Base-by-base conservation (phyloP, 1,140 invertebrate species). In the Limonius californicus region DNA sequence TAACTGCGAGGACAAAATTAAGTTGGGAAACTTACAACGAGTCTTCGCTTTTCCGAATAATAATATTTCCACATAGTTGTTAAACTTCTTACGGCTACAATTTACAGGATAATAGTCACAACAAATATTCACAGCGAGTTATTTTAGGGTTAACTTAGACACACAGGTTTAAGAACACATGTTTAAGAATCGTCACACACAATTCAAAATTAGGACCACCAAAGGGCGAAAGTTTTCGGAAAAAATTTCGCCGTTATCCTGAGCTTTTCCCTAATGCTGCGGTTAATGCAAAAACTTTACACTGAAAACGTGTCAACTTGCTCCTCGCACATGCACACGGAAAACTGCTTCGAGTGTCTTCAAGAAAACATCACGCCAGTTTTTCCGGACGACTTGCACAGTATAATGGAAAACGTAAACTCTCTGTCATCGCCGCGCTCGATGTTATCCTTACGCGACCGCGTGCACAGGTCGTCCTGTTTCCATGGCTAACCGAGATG, bases 401-500 rank as follows among this genome's bases (percentile, higher is more conserved):
- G 23, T 7, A 39, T 39, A 39, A 39, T 21, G 45, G 16, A 50
- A 50, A 50, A 16, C 45, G 42, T 45, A 50, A 50, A 50, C 35
- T 39, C n/a, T 39, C 8, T 19, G n/a, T 50, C 20, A 50, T 50
- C 45, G 47, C 57, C 45, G 47, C 57, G 60, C 47, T 62, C 53
- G 58, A 56, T 50, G 60, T 43, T 65, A 60, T 65, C 67, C 61
- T 59, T 59, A 50, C 61, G 66, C 68, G 50, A 43, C 42, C 58
- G 60, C 64, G 66, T 63, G 62, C 54, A 63, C 54, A 54, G 55
- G 42, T 62, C 68, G 72, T 73, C 59, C 70, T 70, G 66, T 71
- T 68, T 72, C 72, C 69, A 72, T 70, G 68, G 69, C 69, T 63
- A 69, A 64, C 67, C 67, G 73, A 72, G 73, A 73, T 74, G 68